phyloP scores from a whole-genome alignment of 2,113 vertebrate genomes.

The Hoplias malabaricus region DNA sequence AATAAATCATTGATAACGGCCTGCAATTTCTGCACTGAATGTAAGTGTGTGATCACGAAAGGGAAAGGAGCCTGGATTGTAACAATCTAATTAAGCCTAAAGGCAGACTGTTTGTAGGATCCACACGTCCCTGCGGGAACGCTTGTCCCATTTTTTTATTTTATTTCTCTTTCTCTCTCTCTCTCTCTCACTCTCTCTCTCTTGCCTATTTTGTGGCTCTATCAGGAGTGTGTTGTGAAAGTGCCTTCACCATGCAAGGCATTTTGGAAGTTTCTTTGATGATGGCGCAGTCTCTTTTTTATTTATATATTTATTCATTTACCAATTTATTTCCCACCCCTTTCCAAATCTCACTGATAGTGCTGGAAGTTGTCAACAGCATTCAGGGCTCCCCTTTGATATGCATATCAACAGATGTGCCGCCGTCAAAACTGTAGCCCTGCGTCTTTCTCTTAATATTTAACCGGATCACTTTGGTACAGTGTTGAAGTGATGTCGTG shows the following conservation, averaged over 20 bases:
- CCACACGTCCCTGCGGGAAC: constrained; percentile 65
- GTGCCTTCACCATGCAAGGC: constrained; percentile 40
- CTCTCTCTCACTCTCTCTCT: background rate
- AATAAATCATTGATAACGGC: constrained; percentile 78
- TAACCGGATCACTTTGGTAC: constrained; percentile 26
- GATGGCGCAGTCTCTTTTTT: constrained; percentile 19
- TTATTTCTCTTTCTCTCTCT: background rate
- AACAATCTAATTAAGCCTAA: constrained; percentile 75
- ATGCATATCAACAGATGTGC: constrained; percentile 45
- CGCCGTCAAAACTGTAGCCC: constrained; percentile 12
- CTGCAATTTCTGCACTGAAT: constrained; percentile 74
- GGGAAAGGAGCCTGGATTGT: constrained; percentile 65
- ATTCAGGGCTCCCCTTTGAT: constrained; percentile 42
- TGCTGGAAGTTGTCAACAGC: constrained; percentile 36
- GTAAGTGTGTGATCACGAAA: constrained; percentile 61
- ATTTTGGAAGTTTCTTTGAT: constrained; percentile 25
- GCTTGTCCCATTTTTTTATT: constrained; percentile 64
- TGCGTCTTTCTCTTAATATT: constrained; percentile 22
- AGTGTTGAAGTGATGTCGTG: constrained; percentile 3
- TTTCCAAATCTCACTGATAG: constrained; percentile 16
- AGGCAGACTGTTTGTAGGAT: constrained; percentile 67
- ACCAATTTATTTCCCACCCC: too few species aligned
- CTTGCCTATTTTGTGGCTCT: constrained; percentile 49
- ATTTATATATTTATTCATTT: too few species aligned
- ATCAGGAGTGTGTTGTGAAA: constrained; percentile 54